Base-by-base conservation (phyloP, 2,888 invertebrate genomes). In the Blastobasis lacticolella region DNA sequence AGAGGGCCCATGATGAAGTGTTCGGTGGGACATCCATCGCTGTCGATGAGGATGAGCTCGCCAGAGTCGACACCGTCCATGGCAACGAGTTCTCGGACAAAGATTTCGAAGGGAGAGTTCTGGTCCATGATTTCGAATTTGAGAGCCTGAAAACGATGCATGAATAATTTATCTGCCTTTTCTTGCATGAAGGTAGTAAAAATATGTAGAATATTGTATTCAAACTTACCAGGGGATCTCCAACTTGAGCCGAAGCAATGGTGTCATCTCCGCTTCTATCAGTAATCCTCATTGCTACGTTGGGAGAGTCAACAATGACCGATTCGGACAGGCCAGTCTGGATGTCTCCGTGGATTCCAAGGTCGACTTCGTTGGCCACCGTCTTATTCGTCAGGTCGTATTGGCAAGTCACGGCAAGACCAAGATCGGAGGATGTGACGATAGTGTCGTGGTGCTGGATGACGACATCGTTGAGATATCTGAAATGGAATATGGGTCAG, bases 361-460 rank as follows among this genome's bases (percentile, higher is more conserved):
- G 90, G 78, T 95, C 95, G 49, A 97, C 95, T 80, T 96, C 96
- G 81, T 97, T 97, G 54, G 96, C 94, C 45, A 97, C 96, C 50
- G 95, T 96, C 88, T 97, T 97, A 81, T 97, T 97, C 64, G 96
- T 96, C 66, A 97, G 89, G 78, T 97, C 97, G 81, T 97, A 97
- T 75, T 97, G 96, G 80, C 97, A 97, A 60, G 96, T 95, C 55
- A 97, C 96, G 47, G 96, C 96, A 51, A 97, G 90, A 43, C 97
- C 97, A 68, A 97, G 91, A 90, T 97, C 97, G 49, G 96, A 95
- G 58, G 95, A 96, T 59, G 97, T 97, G 58, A 97, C 96, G 68
- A 97, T 97, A 71, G 96, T 96, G 75, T 97, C 97, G 87, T 97
- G 97, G 85, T 97, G 97, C 77, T 97, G 97, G 69, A 97, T 96